Evolutionary conservation across 2,888 invertebrate species (phyloP), one percentile per base, ranked within the genome.

Genomic region (Spilosoma lubricipeda): DNA sequence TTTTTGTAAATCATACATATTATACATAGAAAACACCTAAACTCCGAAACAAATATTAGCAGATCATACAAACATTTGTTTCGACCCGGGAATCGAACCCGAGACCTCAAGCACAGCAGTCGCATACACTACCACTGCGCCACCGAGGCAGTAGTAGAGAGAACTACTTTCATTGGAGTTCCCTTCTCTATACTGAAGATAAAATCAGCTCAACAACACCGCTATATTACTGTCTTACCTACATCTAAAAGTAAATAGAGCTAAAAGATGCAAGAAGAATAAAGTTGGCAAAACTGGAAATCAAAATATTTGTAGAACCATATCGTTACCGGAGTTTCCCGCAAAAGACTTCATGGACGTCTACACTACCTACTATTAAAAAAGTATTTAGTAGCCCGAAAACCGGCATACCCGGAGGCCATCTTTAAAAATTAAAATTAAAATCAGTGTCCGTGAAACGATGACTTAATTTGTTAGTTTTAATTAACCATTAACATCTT

Each of bases 401-500:
- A 67, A 48, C 48, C 67, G 23, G 48, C 67, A 67, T 33, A 33
- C n/a, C 67, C 67, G 67, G 67, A 67, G 48, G 67, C 48, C 23
- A 48, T 48, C 59, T 30, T 63, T 59, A 70, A 59, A 70, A 39
- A 70, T 56, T 9, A 39, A 42, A 70, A 59, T 59, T 39, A 70
- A 59, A 56, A 30, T 70, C 70, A 59, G 33, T 45, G 64, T 64
- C 71, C 64, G 71, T 59, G 18, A 71, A 52, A 59, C 68, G 63
- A 64, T 71, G 59, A 72, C 18, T 75, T 70, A 15, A 72, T 77
- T 45, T 39, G 15, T 64, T 42, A 48, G n/a, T 33, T 48, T 52
- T 80, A 75, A 72, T 77, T 72, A 30, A 48, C 27, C 65, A 70
- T 76, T 79, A 67, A 66, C 48, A 73, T 72, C 56, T 59, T 52